A percentile compares a stretch with the other conserved stretches of the same genome.
Evolutionary conservation across 2,797 vertebrate genomes (phyloP).

Genomic region (Phrynocephalus vlangalii): DNA sequence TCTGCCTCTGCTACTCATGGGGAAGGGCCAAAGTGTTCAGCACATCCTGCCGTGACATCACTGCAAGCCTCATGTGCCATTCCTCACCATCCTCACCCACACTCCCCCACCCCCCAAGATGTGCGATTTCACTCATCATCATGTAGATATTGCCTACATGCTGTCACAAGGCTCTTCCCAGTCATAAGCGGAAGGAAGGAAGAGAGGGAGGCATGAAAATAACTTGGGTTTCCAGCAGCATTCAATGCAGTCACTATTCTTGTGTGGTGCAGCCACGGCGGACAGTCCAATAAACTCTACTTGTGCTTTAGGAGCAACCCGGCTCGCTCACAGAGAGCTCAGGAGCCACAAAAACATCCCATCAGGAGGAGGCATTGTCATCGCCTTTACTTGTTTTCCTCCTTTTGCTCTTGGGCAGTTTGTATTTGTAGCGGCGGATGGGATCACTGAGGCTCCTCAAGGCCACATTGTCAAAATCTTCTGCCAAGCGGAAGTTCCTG

Average conservation of each 20-base stretch:
- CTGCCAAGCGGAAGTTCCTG: conserved; percentile 85
- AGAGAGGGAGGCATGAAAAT: not conserved
- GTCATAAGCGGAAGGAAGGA: not conserved
- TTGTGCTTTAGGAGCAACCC: not conserved
- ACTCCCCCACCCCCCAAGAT: not conserved
- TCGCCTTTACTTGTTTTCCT: not conserved
- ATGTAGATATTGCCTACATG: not conserved
- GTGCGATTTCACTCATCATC: not conserved
- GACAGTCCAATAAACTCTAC: not conserved
- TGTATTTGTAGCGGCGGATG: conserved; percentile 82
- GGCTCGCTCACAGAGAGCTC: not conserved
- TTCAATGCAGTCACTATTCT: not conserved
- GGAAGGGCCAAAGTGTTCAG: not conserved
- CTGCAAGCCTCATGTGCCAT: not conserved
- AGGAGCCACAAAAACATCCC: not conserved
- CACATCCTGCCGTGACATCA: not conserved
- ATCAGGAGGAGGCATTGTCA: not conserved
- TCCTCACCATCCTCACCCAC: not conserved
- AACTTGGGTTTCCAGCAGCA: not conserved
- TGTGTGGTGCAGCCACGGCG: not conserved
- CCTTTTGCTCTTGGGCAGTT: conserved; percentile 39
- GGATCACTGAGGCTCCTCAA: conserved; percentile 85
- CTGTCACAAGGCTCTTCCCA: not conserved
- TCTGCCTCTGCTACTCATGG: not conserved
- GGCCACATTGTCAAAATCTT: conserved; percentile 81